Base-by-base conservation (phyloP, 2,113 vertebrate species). In the Oceanites oceanicus region DNA sequence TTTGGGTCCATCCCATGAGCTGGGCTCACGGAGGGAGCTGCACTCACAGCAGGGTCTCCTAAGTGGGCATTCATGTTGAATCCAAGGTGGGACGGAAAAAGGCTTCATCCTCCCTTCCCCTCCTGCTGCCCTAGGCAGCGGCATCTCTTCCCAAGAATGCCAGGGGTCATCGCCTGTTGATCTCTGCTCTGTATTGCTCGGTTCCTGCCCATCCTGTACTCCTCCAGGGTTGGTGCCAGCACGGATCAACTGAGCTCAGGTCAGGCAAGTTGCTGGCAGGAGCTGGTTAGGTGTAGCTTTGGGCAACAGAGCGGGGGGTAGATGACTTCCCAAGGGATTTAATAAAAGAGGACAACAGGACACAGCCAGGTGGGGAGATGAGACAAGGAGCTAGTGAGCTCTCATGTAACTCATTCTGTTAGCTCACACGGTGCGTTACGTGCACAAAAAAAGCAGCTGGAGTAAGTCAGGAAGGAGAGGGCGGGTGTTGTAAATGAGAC, bases 401-500 rank as follows among this genome's bases (percentile, higher is more conserved):
- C 52, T 86, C 32, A 1, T 45, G 20, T 88, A 68, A 76, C 66
- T 90, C 49, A 34, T 84, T 50, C 40, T 2, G 1, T 73, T 72
- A 86, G 27, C 50, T 66, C 73, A 47, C 23, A 34, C 2, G 1
- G 25, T 58, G 58, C 4, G 0, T 68, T 75, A 80, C 1, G 6
- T 47, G 40, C 1, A 2, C 30, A 52, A 66, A 78, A 82, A 82
- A 84, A 36, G 16, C 55, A 91, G 42, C 20, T 90, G 45, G 50
- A 80, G 10, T 52, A 70, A 80, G 52, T 55, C 44, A 47, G 73
- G 45, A 84, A 92, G 63, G 49, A 73, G 76, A 68, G 20, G 20
- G 4, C 0, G 0, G 0, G 0, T 55, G 13, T 36, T 80, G 29
- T 47, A 65, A 42, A 68, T 23, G 49, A 72, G 36, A 40, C 6